Evolutionary conservation across 2,113 vertebrate species (phyloP).

Genomic region (Psephotus haematonotus): DNA sequence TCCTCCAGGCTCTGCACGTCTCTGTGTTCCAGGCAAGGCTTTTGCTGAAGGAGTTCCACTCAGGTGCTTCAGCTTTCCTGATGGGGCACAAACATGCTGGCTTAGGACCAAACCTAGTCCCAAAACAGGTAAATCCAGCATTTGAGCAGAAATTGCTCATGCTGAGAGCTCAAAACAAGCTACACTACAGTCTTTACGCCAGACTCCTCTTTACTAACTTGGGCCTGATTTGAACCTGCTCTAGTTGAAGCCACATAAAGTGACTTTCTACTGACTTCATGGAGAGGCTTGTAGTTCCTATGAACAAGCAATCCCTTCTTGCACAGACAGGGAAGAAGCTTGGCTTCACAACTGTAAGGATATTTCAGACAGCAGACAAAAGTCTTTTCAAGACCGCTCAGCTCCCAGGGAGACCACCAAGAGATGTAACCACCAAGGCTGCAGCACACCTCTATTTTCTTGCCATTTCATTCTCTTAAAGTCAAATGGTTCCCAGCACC

Average conservation of each 20-base stretch:
- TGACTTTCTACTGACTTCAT: not conserved
- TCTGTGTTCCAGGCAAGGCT: not conserved
- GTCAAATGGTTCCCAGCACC: not conserved
- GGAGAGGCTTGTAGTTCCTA: not conserved
- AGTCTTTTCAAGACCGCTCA: not conserved
- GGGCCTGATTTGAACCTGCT: not conserved
- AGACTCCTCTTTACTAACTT: not conserved
- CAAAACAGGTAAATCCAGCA: not conserved
- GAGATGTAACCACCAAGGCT: not conserved
- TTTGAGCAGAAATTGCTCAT: not conserved
- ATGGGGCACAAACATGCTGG: fast-evolving
- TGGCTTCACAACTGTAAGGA: not conserved
- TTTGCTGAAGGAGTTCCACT: not conserved
- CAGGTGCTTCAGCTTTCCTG: not conserved
- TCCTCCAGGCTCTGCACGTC: not conserved
- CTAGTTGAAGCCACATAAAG: not conserved
- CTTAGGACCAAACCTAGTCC: not conserved
- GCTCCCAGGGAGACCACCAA: not conserved
- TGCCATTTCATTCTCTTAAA: not conserved
- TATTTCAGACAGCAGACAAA: not conserved
- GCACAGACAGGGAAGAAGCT: not conserved
- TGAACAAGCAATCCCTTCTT: not conserved
- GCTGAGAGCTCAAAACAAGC: not conserved
- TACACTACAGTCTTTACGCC: not conserved
- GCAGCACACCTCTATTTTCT: not conserved